Evolutionary conservation across 2,797 vertebrate genomes (phyloP).

Genomic region (Sebastes matsubarae): DNA sequence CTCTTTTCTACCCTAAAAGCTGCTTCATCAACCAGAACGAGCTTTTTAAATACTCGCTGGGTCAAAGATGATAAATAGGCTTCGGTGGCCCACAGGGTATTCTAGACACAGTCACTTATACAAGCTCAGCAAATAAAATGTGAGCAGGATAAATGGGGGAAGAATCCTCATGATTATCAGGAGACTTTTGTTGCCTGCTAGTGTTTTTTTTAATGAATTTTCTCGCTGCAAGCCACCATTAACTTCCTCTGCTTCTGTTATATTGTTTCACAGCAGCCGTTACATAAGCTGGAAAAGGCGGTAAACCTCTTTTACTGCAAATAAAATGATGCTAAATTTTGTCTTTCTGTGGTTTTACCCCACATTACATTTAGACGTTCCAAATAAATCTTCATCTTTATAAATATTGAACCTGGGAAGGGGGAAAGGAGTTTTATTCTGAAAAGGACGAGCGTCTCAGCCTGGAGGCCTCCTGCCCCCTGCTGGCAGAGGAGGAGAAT

Average conservation of each 20-base stretch:
- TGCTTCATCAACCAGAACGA: neutral
- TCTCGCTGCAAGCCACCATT: neutral
- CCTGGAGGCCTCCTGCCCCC: constrained; percentile 61
- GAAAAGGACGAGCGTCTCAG: neutral
- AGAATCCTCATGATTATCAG: constrained; percentile 14
- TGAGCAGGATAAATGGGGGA: neutral
- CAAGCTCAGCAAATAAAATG: constrained; percentile 26
- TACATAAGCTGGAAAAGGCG: neutral
- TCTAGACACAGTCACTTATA: neutral
- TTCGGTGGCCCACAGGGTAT: neutral
- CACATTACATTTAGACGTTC: neutral
- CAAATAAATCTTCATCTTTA: neutral
- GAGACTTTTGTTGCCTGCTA: neutral
- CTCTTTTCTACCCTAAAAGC: neutral
- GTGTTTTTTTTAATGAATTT: neutral
- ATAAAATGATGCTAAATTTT: neutral
- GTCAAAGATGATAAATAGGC: constrained; percentile 14
- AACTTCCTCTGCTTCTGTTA: neutral
- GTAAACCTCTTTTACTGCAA: neutral
- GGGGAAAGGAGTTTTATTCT: neutral
- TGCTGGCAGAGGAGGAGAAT: constrained; percentile 50
- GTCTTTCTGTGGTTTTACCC: neutral
- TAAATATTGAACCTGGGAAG: neutral
- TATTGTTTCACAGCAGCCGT: neutral
- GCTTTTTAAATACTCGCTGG: neutral